Percentiles rank a stretch among this genome's conserved stretches.
Conservation (phyloP, 2,797 vertebrate species). For the Argentina silus region DNA sequence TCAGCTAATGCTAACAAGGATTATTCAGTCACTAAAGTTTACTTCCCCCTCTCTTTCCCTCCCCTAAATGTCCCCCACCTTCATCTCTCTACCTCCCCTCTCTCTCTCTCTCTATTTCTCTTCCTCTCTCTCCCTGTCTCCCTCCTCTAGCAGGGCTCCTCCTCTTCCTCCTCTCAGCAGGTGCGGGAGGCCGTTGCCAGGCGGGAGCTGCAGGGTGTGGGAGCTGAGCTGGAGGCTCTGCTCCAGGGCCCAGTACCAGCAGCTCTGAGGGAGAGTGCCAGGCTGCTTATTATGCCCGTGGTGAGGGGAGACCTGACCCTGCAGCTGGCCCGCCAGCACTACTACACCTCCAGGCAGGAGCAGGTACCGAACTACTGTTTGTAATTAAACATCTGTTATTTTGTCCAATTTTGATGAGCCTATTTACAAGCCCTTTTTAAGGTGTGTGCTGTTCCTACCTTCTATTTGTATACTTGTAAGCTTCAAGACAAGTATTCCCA, state of each 20-base stretch:
- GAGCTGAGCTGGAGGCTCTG: constrained; percentile 80
- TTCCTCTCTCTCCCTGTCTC: not conserved
- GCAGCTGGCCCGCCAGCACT: constrained; percentile 84
- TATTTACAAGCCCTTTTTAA: not conserved
- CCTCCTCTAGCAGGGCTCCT: constrained; percentile 50
- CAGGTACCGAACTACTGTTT: constrained; percentile 47
- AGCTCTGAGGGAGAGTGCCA: constrained; percentile 82
- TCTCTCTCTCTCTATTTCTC: not conserved
- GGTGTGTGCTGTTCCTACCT: too few relatives aligned
- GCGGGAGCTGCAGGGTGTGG: constrained; percentile 78
- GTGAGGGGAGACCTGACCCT: constrained; percentile 83
- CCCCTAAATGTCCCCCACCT: too few relatives aligned
- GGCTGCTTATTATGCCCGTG: constrained; percentile 81
- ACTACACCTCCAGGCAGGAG: constrained; percentile 82
- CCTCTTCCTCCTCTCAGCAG: constrained; percentile 69
- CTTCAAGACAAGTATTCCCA: not conserved
- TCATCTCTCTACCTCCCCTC: too few relatives aligned
- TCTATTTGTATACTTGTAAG: too few relatives aligned
- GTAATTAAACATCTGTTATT: not conserved
- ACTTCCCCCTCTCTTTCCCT: too few relatives aligned
- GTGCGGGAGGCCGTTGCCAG: constrained; percentile 75
- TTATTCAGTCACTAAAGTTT: too few relatives aligned
- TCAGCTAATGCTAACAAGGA: too few relatives aligned
- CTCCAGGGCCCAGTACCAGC: constrained; percentile 78
- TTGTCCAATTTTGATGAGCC: not conserved